Percentiles rank a stretch among this genome's conserved stretches.
phyloP scores from a whole-genome alignment of 2,113 vertebrate species.

The Notechis scutatus region DNA sequence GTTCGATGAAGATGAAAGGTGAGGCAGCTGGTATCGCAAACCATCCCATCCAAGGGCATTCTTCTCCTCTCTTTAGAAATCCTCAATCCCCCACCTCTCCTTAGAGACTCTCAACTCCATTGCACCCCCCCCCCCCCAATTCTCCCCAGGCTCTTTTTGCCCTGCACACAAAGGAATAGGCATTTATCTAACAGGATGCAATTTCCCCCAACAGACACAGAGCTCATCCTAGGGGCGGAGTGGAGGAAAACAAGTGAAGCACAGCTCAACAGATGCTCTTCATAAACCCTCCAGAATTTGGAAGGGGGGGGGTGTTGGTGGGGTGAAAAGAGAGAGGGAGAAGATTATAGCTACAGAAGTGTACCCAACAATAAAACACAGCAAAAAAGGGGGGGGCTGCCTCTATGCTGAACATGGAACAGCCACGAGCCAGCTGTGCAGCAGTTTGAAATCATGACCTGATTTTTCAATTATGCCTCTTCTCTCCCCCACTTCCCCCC shows the following conservation, averaged over 20 bases:
- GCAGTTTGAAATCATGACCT: slow-evolving; percentile 13
- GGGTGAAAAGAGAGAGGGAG: not conserved
- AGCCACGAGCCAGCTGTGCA: slow-evolving; percentile 2
- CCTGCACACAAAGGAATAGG: not conserved
- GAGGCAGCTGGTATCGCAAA: not conserved
- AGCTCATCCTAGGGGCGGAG: not conserved
- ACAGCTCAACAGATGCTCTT: not conserved
- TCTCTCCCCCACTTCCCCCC: not conserved
- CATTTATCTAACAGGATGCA: not conserved
- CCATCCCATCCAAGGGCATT: not conserved
- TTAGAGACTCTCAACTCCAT: not conserved
- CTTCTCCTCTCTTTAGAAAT: not conserved
- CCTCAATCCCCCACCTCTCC: not conserved
- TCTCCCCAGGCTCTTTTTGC: not conserved
- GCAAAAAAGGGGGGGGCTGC: not conserved
- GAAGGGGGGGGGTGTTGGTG: not conserved
- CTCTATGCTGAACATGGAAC: accelerated
- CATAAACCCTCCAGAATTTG: not conserved
- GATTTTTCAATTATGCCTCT: not conserved
- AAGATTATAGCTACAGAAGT: accelerated
- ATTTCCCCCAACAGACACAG: not conserved
- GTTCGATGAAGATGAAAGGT: slow-evolving; percentile 27
- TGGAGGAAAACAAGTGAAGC: not conserved
- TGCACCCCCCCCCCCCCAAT: not conserved
- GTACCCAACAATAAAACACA: not conserved